Evolutionary conservation across 2,797 vertebrate species (phyloP).

Genomic region (Cryptoprocta ferox): DNA sequence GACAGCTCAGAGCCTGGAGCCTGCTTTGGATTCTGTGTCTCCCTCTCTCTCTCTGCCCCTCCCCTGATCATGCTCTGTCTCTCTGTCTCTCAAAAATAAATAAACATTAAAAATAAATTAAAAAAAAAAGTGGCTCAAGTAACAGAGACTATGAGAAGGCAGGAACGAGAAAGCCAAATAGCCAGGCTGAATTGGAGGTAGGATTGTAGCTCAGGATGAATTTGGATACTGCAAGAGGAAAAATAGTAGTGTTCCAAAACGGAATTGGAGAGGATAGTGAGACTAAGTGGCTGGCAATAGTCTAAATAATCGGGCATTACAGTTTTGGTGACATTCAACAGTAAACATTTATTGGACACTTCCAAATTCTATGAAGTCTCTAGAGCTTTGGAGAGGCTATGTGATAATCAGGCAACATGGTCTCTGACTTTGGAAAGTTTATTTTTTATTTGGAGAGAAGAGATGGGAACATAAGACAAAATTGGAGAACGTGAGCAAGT

Average conservation of each 20-base stretch:
- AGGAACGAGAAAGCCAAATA: constrained; percentile 3
- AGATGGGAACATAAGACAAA: background rate
- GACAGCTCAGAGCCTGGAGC: too few species aligned
- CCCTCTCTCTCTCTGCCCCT: too few species aligned
- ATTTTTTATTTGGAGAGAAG: constrained; percentile 14
- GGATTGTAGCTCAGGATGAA: background rate
- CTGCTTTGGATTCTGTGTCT: too few species aligned
- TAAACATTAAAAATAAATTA: background rate
- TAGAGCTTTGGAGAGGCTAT: background rate
- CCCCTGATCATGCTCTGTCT: too few species aligned
- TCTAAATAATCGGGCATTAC: constrained; percentile 13
- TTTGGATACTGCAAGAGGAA: constrained; percentile 18
- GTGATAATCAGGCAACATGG: background rate
- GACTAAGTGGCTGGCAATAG: background rate
- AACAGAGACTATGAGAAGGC: background rate
- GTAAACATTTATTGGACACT: background rate
- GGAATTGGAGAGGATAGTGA: background rate
- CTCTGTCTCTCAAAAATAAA: too few species aligned
- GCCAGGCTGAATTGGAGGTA: background rate
- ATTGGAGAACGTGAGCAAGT: background rate
- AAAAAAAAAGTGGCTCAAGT: background rate
- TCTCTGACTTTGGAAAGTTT: background rate
- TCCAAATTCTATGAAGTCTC: background rate
- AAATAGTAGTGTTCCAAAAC: background rate
- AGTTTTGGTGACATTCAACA: background rate